Conservation (phyloP, 2,888 invertebrate genomes). For the Catocala nupta region DNA sequence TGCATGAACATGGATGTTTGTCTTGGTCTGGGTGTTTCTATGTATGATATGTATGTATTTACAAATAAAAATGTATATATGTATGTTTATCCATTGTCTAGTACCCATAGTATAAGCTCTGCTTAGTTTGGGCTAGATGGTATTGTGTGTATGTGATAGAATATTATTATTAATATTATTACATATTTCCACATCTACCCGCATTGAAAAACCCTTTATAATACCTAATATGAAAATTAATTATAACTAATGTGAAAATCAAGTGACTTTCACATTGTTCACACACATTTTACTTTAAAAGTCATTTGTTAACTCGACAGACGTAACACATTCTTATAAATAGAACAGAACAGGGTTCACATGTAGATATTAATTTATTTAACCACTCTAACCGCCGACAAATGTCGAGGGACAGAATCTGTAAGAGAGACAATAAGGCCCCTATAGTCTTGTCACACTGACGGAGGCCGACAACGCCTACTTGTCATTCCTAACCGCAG, state of each 20-base stretch:
- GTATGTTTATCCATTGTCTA: too few relatives aligned
- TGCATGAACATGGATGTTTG: too few relatives aligned
- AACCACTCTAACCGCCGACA: constrained; percentile 28
- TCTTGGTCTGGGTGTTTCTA: too few relatives aligned
- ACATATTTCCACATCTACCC: too few relatives aligned
- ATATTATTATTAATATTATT: too few relatives aligned
- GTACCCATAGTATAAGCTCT: too few relatives aligned
- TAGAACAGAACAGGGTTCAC: constrained; percentile 10
- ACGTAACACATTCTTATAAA: constrained; percentile 5
- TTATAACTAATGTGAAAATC: not conserved
- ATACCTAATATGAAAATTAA: too few relatives aligned
- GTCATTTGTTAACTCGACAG: constrained; percentile 8
- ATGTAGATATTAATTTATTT: constrained; percentile 38
- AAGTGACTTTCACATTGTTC: not conserved
- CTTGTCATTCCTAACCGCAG: constrained; percentile 43
- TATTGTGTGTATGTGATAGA: too few relatives aligned
- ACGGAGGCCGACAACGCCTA: constrained; percentile 42
- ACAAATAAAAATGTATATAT: too few relatives aligned
- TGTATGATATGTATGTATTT: too few relatives aligned
- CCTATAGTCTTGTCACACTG: constrained; percentile 29
- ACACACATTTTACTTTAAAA: not conserved
- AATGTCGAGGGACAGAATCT: constrained; percentile 42
- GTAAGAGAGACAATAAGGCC: constrained; percentile 39
- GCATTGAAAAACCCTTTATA: too few relatives aligned
- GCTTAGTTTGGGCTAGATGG: too few relatives aligned